Conservation (phyloP, 2,113 vertebrate genomes). For the Toxotes chatareus region DNA sequence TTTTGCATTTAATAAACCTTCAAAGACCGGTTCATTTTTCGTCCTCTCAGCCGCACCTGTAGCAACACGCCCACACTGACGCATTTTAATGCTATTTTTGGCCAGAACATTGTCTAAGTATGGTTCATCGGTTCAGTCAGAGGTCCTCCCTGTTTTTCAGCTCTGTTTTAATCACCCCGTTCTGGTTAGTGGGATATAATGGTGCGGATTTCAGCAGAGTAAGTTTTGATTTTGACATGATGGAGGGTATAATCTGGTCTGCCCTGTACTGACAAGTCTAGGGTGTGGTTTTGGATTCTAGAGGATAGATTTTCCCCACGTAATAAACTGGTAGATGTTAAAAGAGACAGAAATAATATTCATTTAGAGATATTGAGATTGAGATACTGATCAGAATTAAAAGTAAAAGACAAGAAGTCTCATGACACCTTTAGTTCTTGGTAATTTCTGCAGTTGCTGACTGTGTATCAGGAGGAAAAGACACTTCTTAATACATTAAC, state of each 20-base stretch:
- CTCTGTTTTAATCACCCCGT: not conserved
- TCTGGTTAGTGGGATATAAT: conserved; percentile 20
- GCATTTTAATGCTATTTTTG: conserved; percentile 1
- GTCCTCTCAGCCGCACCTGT: not conserved
- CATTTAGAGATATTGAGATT: conserved; percentile 34
- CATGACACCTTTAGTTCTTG: conserved; percentile 39
- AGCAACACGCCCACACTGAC: not conserved
- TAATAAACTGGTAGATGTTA: conserved; percentile 19
- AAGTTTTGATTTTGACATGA: not conserved
- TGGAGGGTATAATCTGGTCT: not conserved
- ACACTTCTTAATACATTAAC: conserved; percentile 72
- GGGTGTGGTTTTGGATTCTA: conserved; percentile 23
- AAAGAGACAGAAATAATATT: conserved; percentile 5
- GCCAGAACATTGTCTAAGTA: not conserved
- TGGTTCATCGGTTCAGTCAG: not conserved
- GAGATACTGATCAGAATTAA: conserved; percentile 48
- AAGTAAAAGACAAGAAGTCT: conserved; percentile 33
- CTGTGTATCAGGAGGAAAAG: conserved; percentile 62
- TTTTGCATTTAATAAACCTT: conserved; percentile 28
- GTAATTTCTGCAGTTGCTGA: conserved; percentile 61
- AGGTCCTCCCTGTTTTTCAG: conserved; percentile 9
- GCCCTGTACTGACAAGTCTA: not conserved
- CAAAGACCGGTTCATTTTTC: conserved; percentile 1
- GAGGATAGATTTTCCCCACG: conserved; percentile 21
- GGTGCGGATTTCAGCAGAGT: conserved; percentile 18